Conservation (phyloP, 2,797 vertebrate genomes). For the Oreortyx pictus region DNA sequence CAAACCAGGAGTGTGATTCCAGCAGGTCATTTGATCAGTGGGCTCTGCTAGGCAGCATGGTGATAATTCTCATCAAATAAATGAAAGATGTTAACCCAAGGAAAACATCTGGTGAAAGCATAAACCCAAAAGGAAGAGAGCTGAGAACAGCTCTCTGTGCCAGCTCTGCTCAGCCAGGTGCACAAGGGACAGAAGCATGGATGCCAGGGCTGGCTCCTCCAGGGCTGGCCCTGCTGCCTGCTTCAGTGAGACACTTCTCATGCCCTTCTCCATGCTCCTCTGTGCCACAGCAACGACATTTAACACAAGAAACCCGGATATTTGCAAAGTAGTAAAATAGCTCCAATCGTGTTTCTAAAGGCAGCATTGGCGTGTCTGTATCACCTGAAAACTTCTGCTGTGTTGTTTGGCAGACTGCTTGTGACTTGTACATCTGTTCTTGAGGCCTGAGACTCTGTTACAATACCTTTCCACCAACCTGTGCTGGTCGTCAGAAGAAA, state of each 20-base stretch:
- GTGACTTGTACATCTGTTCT: background rate
- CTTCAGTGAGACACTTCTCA: fast-evolving
- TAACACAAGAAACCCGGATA: background rate
- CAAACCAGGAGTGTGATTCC: background rate
- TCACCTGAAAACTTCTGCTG: background rate
- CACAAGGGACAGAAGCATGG: background rate
- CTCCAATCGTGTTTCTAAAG: background rate
- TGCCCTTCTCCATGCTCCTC: background rate
- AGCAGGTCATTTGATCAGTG: background rate
- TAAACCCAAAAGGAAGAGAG: background rate
- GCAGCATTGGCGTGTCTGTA: too few species aligned
- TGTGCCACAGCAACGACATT: background rate
- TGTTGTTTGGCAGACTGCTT: background rate
- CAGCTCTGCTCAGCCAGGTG: background rate
- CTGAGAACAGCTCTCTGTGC: background rate
- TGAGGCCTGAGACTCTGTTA: fast-evolving
- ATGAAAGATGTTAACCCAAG: background rate
- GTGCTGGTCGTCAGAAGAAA: background rate
- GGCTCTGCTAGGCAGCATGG: background rate
- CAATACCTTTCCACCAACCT: background rate
- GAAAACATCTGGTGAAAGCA: background rate
- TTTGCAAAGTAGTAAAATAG: background rate
- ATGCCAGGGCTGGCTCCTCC: background rate
- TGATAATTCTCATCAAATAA: background rate
- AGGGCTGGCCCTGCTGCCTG: background rate